Evolutionary conservation across 2,888 invertebrate genomes (phyloP).

Genomic region (Punctoribates punctum): DNA sequence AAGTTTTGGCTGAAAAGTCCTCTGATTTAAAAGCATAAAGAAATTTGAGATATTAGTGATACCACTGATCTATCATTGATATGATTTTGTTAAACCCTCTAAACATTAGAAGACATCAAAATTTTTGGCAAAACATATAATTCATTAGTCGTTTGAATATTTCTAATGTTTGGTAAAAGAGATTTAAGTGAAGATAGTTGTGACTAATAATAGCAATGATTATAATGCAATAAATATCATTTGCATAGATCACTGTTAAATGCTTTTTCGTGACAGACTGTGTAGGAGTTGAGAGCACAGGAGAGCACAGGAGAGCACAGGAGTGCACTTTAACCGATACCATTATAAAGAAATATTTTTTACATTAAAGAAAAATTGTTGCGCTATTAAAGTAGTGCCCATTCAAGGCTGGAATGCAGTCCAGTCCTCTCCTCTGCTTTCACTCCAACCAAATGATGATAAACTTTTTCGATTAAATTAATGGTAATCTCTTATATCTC

Average conservation of each 20-base stretch:
- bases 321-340: not conserved
- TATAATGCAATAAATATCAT: conserved; percentile 24
- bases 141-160: no score
- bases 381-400: not conserved
- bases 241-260: conserved; percentile 18
- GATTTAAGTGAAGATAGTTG: not conserved
- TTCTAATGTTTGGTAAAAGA: not conserved
- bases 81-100: no score
- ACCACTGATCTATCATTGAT: no score
- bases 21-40: no score
- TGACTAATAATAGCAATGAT: conserved; percentile 1
- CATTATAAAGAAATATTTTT: not conserved
- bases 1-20: no score
- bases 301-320: not conserved
- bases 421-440: not conserved
- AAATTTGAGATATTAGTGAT: no score
- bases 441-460: not conserved
- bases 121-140: no score
- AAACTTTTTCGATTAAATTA: not conserved
- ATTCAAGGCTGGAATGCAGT: conserved; percentile 7
- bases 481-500: not conserved
- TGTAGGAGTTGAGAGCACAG: conserved; percentile 24
- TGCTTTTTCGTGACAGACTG: conserved; percentile 24
- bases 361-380: not conserved
- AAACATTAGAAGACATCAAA: no score